Evolutionary conservation across 2,888 invertebrate genomes (phyloP), one percentile per base, ranked within the genome.

Genomic region (Oxyteleia sp.): DNA sequence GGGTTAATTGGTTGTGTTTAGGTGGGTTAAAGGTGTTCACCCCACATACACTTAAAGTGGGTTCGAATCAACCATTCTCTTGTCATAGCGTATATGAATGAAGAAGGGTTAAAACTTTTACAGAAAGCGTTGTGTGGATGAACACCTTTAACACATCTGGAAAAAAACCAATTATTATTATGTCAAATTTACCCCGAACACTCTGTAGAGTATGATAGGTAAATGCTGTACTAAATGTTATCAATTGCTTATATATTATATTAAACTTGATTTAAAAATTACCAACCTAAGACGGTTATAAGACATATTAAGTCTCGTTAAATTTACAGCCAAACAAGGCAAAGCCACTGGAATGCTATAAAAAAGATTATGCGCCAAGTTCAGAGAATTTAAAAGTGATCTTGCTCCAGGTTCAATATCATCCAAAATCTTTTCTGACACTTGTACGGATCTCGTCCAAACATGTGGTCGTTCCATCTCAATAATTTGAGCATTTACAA

Each of bases 291-390:
- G 94, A 79, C 96, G 96, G 93, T 99, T 99, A 91, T 98, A 97
- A 0, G 98, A 96, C 95, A 99, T 95, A 92, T 98, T 98, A 13
- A 99, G 95, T 41, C 98, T 94, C 0, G 97, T 96, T 26, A 99
- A 95, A 87, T 96, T 96, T 0, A 98, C 97, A 4, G 98, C 98
- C 72, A 98, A 94, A 91, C 99, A 99, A 1, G 99, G 97, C 41
- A 99, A 94, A 51, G 97, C 97, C 0, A 96, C 95, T 0, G 99
- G 99, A 79, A 99, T 96, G 87, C 96, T 96, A 32, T 96, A 96
- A 92, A 99, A 98, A 87, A 97, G 95, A 94, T 99, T 99, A 94
- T 98, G 97, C 0, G 98, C 96, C 35, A 99, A 94, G 94, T 98
- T 98, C 3, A 99, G 94, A 0, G 96, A 95, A 0, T 96, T 95